Base-by-base conservation (phyloP, 2,113 vertebrate genomes). In the Pogona vitticeps region DNA sequence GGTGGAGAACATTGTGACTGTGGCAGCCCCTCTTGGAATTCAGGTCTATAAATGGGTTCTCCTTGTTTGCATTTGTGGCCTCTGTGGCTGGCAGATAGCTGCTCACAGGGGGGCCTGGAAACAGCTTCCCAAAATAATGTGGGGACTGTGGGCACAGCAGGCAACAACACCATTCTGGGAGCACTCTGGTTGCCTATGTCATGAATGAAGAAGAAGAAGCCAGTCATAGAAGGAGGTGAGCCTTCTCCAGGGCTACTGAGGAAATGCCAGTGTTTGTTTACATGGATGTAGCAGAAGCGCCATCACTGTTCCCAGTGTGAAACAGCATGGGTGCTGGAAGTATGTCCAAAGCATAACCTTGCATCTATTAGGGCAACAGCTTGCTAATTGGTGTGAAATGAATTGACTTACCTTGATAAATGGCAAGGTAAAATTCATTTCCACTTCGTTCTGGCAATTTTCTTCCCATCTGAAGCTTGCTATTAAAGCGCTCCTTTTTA, bases 391-490 rank as follows among this genome's bases (percentile, higher is more conserved):
- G 75, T 88, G 86, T 7, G 17, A 92, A 83, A 68, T 88, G 18
- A 76, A 92, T 40, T 42, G 36, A 75, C 20, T 52, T 78, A 71
- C 59, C 65, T 71, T 73, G 87, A 83, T 93, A 63, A 90, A 90
- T 86, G 59, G 70, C 88, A 28, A 83, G 75, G 38, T 88, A 78
- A 90, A 92, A 46, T 15, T 77, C 76, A 18, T 90, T 91, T 93
- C 46, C 90, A 91, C 90, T 91, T 85, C 82, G 42, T 93, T 80
- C 81, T 59, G 90, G 86, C 88, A 88, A 59, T 46, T 88, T 90
- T 89, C 84, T 73, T 15, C 21, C 81, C 72, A 46, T 52, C 42
- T 67, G 79, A 8, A 86, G 63, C 21, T 42, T 26, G 20, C 73
- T 92, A 71, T 84, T 89, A 92, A 91, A 83, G 92, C 46, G 76